These are phyloP conservation scores for Macroramphosus scolopax DNA, from an alignment of 2,797 vertebrate species.

Conservation along the genomic window DNA sequence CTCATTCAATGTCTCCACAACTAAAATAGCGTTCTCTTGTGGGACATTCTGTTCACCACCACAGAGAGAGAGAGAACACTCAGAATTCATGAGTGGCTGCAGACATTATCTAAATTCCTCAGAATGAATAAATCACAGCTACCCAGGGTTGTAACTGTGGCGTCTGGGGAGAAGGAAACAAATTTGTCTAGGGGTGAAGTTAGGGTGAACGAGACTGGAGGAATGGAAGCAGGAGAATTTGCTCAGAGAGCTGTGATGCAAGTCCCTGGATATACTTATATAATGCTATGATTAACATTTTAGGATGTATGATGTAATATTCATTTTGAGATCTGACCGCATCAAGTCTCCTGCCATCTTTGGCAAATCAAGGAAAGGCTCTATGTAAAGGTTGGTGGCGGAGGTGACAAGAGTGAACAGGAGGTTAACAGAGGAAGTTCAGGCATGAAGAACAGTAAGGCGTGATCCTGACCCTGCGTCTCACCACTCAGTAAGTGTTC, in stretches of 20 bases:
- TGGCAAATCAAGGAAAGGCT: too few relatives aligned
- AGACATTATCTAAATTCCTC: slow-evolving; percentile 22
- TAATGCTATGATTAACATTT: too few relatives aligned
- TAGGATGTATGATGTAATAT: too few relatives aligned
- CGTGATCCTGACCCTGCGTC: too few relatives aligned
- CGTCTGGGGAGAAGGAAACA: slow-evolving; percentile 24
- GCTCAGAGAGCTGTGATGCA: background rate
- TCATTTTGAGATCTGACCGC: too few relatives aligned
- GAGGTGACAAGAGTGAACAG: too few relatives aligned
- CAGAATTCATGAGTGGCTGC: slow-evolving; percentile 11
- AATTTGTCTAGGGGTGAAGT: slow-evolving; percentile 26
- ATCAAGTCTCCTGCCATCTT: too few relatives aligned
- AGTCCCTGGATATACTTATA: slow-evolving; percentile 7
- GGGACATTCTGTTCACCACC: slow-evolving; percentile 17
- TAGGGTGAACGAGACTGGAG: slow-evolving; percentile 15
- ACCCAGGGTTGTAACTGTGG: slow-evolving; percentile 20
- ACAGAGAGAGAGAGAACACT: slow-evolving; percentile 14
- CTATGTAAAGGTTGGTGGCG: too few relatives aligned
- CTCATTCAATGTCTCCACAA: slow-evolving; percentile 7
- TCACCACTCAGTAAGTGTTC: too few relatives aligned
- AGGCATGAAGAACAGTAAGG: too few relatives aligned
- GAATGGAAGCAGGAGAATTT: background rate
- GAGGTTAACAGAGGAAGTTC: too few relatives aligned
- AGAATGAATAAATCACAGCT: slow-evolving; percentile 44
- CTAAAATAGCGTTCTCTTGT: slow-evolving; percentile 14